Evolutionary conservation across 2,888 invertebrate species (phyloP), one percentile per base, ranked within the genome.

Genomic region (Pasiphila rectangulata): DNA sequence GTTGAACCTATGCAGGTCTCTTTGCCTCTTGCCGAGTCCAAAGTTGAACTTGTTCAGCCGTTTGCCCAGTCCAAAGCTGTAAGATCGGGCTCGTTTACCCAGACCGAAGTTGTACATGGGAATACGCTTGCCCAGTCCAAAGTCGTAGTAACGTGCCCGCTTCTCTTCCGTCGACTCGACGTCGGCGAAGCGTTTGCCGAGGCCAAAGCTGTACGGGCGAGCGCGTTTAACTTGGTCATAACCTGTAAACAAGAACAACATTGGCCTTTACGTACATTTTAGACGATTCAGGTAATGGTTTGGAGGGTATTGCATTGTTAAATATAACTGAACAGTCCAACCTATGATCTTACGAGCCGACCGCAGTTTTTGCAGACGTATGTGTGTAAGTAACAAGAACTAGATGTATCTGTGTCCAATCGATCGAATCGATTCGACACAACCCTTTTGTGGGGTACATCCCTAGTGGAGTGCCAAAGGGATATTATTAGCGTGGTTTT

Each of bases 121-220:
- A 2, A 82, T 65, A 24, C 88, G 75, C 56, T 89, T 89, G 7
- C 88, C 89, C 1, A 89, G 71, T 2, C 88, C 89, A 50, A 88
- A 88, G 49, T 84, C 80, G 66, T 87, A 88, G 60, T 76, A 75
- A 17, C 82, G 64, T 0, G 79, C 79, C 7, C 87, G 76, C 43
- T 85, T 85, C 36, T 86, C 83, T 54, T 86, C 83, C 0, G 64
- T 55, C 1, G 63, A 54, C 0, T 79, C 79, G 47, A 79, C 80
- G 12, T 79, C 79, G 6, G 67, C 69, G 51, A 89, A 84, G 6
- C 94, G 89, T 59, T 93, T 91, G 1, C 94, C 94, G n/a, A 94
- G 81, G 0, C 94, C 94, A 64, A 94, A 93, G 16, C 92, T 91
- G 78, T 93, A 94, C 0, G 91, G 91, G 15, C 91, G 90, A 17